Evolutionary conservation across 1,140 invertebrate genomes (phyloP), one percentile per base, ranked within the genome.

Genomic region (Sycobia sp.): DNA sequence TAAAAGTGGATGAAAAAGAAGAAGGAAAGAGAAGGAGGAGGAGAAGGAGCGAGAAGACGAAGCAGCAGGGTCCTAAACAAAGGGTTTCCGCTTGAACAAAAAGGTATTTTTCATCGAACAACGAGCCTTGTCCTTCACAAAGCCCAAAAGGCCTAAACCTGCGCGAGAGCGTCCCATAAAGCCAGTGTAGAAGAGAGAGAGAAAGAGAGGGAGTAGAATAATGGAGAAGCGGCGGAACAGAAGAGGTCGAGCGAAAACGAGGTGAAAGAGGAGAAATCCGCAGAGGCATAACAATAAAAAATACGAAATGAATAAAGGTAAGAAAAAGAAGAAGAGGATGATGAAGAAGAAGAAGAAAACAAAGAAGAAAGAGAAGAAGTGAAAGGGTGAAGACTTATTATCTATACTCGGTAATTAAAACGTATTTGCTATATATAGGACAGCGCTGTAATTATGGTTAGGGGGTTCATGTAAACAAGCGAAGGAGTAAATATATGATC

Each of bases 51-150:
- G n/a, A n/a, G n/a, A n/a, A n/a, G n/a, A n/a, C n/a, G n/a, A n/a
- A n/a, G n/a, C n/a, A n/a, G n/a, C n/a, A n/a, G n/a, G n/a, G n/a
- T n/a, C 1, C 14, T 14, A 36, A 57, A 59, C 41, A 59, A 59
- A 22, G 34, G 22, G 43, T 20, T 10, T 16, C 18, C 20, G 29
- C 10, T 7, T 18, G 41, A 55, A 41, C 29, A 55, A 56, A 49
- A 44, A 60, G 43, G 25, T 13, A 50, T 53, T 54, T 54, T 62
- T 62, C 59, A 62, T 62, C 58, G 25, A 43, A 51, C 49, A 51
- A 51, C 49, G 50, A 60, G 47, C 36, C 4, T 27, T 47, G 23
- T 60, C 14, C 25, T 32, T 60, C 23, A 13, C 32, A 51, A 38
- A 22, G 18, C 18, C 44, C 27, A 39, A 59, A 36, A 53, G 11